A percentile compares a stretch with the other conserved stretches of the same genome.
These are phyloP conservation scores for Papilio helenus DNA, from an alignment of 1,140 invertebrate genomes.

Conservation along the genomic window DNA sequence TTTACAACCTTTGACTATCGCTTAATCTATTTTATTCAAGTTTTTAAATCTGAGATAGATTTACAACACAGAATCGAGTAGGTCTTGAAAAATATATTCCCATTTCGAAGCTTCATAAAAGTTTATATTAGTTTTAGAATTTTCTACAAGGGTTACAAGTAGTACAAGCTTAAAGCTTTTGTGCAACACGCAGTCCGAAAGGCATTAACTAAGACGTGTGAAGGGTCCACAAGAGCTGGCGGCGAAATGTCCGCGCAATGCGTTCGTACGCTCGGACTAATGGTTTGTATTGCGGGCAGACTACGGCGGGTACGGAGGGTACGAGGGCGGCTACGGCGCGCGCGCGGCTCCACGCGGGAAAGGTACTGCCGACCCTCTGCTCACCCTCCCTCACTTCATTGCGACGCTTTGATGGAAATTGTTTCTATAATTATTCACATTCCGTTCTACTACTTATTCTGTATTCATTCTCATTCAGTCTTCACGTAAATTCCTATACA, in stretches of 20 bases:
- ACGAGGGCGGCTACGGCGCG: constrained; percentile 91
- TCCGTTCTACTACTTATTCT: background rate
- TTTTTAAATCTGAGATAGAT: too few relatives aligned
- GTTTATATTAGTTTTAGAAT: background rate
- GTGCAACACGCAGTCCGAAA: background rate
- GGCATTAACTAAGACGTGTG: background rate
- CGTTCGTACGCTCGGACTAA: constrained; percentile 46
- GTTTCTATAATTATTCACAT: background rate
- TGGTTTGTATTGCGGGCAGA: constrained; percentile 84
- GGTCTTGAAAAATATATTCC: background rate
- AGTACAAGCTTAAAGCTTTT: background rate
- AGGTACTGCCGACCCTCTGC: constrained; percentile 84
- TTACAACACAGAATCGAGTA: too few relatives aligned
- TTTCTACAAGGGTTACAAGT: background rate
- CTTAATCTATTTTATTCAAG: too few relatives aligned
- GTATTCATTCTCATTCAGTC: background rate
- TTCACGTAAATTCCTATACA: background rate
- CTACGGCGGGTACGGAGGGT: constrained; percentile 90
- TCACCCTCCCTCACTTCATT: constrained; percentile 37
- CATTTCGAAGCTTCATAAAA: background rate
- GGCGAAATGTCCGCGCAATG: background rate
- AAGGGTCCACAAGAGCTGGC: constrained; percentile 28
- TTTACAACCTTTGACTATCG: too few relatives aligned
- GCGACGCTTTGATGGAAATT: constrained; percentile 31
- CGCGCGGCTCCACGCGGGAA: constrained; percentile 90